Conservation (phyloP, 2,888 invertebrate species). For the Rotaria magnacalcarata region DNA sequence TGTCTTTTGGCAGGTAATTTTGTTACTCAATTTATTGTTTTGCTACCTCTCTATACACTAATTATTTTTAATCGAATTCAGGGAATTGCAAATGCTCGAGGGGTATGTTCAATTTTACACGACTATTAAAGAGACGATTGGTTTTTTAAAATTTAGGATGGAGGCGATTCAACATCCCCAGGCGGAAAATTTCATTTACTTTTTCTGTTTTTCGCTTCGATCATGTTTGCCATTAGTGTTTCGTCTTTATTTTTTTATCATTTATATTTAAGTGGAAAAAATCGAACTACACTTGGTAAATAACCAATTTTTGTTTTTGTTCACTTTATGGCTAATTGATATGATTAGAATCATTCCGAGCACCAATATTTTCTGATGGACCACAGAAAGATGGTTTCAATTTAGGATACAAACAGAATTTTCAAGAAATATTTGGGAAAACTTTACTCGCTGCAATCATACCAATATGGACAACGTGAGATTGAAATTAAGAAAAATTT, state of each 20-base stretch:
- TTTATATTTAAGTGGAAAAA: slow-evolving; percentile 82
- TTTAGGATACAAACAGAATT: slow-evolving; percentile 82
- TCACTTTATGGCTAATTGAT: too few relatives aligned
- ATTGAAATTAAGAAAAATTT: not conserved
- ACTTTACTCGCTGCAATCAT: slow-evolving; percentile 78
- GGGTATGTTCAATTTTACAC: not conserved
- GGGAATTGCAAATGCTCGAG: not conserved
- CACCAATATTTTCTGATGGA: slow-evolving; percentile 84
- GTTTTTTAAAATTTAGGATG: not conserved
- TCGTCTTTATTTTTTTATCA: slow-evolving; percentile 93
- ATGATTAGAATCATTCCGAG: slow-evolving; percentile 83
- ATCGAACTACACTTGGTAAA: slow-evolving; percentile 87
- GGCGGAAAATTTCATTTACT: slow-evolving; percentile 82
- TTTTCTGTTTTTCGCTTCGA: slow-evolving; percentile 90
- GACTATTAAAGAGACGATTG: not conserved
- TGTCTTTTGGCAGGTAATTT: slow-evolving; percentile 66
- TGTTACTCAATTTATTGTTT: not conserved
- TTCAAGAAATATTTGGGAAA: slow-evolving; percentile 90
- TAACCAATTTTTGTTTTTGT: too few relatives aligned
- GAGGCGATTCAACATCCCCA: not conserved
- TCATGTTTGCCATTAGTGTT: slow-evolving; percentile 94
- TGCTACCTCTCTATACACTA: not conserved
- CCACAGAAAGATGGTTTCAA: slow-evolving; percentile 93
- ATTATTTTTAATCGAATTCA: not conserved
- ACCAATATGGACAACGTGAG: slow-evolving; percentile 81